Evolutionary conservation across 2,797 vertebrate species (phyloP).

Genomic region (Columba guinea): DNA sequence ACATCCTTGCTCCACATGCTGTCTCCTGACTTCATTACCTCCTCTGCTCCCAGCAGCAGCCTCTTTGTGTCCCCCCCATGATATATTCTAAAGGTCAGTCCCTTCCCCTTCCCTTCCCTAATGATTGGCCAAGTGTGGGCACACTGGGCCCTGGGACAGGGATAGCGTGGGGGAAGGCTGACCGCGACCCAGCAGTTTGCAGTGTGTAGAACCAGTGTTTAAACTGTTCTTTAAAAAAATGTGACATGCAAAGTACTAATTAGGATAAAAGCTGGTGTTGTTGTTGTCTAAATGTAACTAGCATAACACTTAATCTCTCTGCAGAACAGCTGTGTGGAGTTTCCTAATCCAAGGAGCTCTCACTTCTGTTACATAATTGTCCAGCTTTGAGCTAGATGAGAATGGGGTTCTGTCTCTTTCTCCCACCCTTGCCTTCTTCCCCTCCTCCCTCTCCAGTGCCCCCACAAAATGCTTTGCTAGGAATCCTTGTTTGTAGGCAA

Average conservation of each 20-base stretch:
- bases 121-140: not conserved
- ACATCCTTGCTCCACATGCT: not conserved
- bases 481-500: not conserved
- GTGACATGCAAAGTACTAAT: not conserved
- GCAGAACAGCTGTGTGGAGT: not conserved
- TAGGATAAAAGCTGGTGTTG: not conserved
- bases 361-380: not conserved
- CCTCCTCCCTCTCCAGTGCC: not conserved
- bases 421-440: not conserved
- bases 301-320: not conserved
- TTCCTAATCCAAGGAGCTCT: not conserved
- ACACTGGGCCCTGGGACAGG: not conserved
- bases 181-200: not conserved
- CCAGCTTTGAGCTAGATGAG: not conserved
- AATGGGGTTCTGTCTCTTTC: slow-evolving; percentile 1
- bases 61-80: not conserved
- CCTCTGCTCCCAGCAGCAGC: not conserved
- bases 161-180: not conserved
- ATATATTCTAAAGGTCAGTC: not conserved
- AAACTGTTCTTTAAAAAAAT: not conserved
- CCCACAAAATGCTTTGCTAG: slow-evolving; percentile 18
- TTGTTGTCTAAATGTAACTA: not conserved
- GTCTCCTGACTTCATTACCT: not conserved
- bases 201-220: not conserved
- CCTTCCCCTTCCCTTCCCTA: not conserved